phyloP scores from a whole-genome alignment of 2,113 vertebrate species.

The Lampris megalopsis region DNA sequence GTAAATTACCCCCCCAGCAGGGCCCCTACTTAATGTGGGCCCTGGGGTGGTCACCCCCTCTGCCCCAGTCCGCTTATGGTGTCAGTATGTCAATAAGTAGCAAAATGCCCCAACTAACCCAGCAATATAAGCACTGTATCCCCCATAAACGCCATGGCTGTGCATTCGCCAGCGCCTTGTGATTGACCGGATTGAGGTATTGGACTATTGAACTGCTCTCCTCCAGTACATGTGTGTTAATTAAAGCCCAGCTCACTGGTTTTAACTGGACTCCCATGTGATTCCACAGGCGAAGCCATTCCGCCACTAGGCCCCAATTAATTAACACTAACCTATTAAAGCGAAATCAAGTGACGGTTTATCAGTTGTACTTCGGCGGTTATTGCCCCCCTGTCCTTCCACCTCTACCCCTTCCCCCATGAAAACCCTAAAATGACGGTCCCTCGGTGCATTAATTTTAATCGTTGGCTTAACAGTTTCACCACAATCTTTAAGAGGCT shows the following conservation, averaged over 20 bases:
- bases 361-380: too few species aligned
- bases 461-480: too few species aligned
- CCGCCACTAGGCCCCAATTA: conserved; percentile 32
- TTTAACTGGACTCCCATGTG: conserved; percentile 31
- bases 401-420: too few species aligned
- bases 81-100: conserved; percentile 41
- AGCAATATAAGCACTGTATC: conserved; percentile 13
- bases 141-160: conserved; percentile 8
- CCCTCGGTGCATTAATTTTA: too few species aligned
- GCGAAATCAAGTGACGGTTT: background rate
- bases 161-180: conserved; percentile 25
- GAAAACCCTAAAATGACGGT: too few species aligned
- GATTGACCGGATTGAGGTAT: conserved; percentile 51
- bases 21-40: too few species aligned
- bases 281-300: conserved; percentile 37
- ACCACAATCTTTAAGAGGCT: too few species aligned
- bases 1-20: too few species aligned
- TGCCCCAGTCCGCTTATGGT: background rate
- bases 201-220: conserved; percentile 54
- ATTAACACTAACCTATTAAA: conserved; percentile 26
- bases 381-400: too few species aligned
- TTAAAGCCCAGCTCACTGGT: conserved; percentile 47
- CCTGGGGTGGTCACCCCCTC: too few species aligned
- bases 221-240: conserved; percentile 51
- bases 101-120: conserved; percentile 53